Base-by-base conservation (phyloP, 2,113 vertebrate species). In the Tachuris rubrigastra region DNA sequence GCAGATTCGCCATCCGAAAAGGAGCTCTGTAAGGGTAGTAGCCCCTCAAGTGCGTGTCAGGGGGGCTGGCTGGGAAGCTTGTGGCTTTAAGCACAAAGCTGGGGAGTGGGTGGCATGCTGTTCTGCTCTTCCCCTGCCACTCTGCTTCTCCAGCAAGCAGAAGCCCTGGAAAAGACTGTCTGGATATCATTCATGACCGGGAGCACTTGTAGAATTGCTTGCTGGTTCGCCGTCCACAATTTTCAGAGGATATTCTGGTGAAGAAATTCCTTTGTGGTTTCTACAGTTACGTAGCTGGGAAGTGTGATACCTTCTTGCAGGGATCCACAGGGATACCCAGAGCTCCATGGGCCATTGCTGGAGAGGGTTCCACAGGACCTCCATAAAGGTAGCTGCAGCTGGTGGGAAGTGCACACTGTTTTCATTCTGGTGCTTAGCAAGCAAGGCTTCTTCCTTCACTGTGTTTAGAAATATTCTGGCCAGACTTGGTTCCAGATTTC, bases 241-340 rank as follows among this genome's bases (percentile, higher is more conserved):
- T 67, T 92, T 79, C 53, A 68, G 90, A 93, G 42, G 42, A 33
- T 85, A 31, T 55, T 81, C 44, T 59, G 42, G 25, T 67, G 77
- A 62, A 73, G 42, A 23, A 77, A 65, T 62, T 63, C 50, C 50
- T 85, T 60, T 4, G 3, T 67, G 46, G 62, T 49, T 89, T 74
- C 56, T 49, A 2, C 1, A 1, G 28, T 58, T 35, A 49, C 53
- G 69, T 25, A 76, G 18, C 49, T 66, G 73, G 31, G 52, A 67
- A 82, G 30, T 0, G 0, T 65, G 50, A 23, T 65, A 50, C 28
- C 35, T 81, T 86, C 41, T 56, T 41, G 28, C 4, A 5, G 55
- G 35, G 12, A 49, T 72, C 30, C 0, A 0, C 4, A 14, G 53
- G 42, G 17, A 30, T 65, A 47, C 27, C n/a, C 63, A n/a, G 35